These are phyloP conservation scores for Harpalus rubripes DNA, from an alignment of 2,888 invertebrate genomes.

Conservation along the genomic window DNA sequence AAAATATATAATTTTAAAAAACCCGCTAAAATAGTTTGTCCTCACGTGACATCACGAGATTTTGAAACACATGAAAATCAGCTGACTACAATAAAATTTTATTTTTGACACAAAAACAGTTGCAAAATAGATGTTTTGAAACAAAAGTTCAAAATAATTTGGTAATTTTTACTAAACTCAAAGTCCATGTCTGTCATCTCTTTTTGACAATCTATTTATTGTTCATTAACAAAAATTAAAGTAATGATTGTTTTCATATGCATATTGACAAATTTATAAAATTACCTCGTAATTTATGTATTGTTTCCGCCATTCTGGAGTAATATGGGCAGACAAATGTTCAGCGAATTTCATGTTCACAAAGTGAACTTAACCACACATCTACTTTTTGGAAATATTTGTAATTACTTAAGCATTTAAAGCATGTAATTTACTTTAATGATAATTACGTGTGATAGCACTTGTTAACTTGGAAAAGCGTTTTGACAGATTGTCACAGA, in stretches of 20 bases:
- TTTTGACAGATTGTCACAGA: conserved; percentile 62
- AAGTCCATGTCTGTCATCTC: neutral
- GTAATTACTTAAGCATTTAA: conserved; percentile 56
- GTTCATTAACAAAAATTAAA: neutral
- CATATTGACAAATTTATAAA: conserved; percentile 55
- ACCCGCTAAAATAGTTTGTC: neutral
- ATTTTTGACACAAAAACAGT: conserved; percentile 12
- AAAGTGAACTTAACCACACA: conserved; percentile 62
- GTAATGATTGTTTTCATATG: conserved; percentile 24
- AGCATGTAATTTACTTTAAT: conserved; percentile 39
- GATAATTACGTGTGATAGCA: conserved; percentile 52
- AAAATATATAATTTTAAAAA: conserved; percentile 12
- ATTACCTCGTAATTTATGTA: conserved; percentile 87
- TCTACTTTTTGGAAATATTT: conserved; percentile 17
- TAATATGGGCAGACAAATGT: conserved; percentile 92
- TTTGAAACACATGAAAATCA: conserved; percentile 47
- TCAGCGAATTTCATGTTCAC: conserved; percentile 92
- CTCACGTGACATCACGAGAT: conserved; percentile 26
- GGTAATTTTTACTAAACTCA: neutral
- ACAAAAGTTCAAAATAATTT: conserved; percentile 10
- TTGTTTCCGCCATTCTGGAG: conserved; percentile 96
- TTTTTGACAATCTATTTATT: neutral
- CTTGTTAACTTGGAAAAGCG: conserved; percentile 41
- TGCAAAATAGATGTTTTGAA: conserved; percentile 3
- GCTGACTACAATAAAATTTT: conserved; percentile 25